Conservation (phyloP, 2,113 vertebrate species). For the Hyla sarda region DNA sequence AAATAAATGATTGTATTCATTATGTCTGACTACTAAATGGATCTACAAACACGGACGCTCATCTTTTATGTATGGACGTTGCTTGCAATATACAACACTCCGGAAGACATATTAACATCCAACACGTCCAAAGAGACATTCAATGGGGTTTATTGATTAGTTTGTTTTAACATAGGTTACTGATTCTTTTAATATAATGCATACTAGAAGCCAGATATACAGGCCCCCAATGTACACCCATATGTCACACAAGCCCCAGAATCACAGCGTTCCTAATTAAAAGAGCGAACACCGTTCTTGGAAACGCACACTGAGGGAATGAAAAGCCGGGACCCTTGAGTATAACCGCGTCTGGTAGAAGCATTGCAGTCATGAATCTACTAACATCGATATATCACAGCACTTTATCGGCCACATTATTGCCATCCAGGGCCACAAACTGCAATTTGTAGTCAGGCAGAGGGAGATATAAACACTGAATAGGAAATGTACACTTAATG, state of each 20-base stretch:
- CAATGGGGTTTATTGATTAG: background rate
- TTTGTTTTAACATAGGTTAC: background rate
- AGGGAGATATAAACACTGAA: background rate
- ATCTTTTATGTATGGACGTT: too few relatives aligned
- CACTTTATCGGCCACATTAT: background rate
- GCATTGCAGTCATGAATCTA: slow-evolving; percentile 4
- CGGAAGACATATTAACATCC: background rate
- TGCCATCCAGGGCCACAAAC: background rate
- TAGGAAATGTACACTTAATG: background rate
- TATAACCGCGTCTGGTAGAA: background rate
- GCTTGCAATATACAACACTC: background rate
- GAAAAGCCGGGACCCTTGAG: background rate
- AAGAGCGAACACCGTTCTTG: background rate
- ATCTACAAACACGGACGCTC: too few relatives aligned
- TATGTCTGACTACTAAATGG: too few relatives aligned
- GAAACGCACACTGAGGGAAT: background rate
- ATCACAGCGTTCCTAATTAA: slow-evolving; percentile 1
- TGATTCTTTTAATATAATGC: too few relatives aligned
- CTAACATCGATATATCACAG: slow-evolving; percentile 11
- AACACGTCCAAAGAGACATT: too few relatives aligned
- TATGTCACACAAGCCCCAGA: background rate
- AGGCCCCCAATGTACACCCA: background rate
- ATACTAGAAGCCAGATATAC: background rate
- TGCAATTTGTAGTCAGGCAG: background rate
- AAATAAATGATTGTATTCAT: too few relatives aligned